Percentiles rank a stretch among this genome's conserved stretches.
Evolutionary conservation across 1,140 invertebrate genomes (phyloP).

Genomic region (Charaxes varanes): DNA sequence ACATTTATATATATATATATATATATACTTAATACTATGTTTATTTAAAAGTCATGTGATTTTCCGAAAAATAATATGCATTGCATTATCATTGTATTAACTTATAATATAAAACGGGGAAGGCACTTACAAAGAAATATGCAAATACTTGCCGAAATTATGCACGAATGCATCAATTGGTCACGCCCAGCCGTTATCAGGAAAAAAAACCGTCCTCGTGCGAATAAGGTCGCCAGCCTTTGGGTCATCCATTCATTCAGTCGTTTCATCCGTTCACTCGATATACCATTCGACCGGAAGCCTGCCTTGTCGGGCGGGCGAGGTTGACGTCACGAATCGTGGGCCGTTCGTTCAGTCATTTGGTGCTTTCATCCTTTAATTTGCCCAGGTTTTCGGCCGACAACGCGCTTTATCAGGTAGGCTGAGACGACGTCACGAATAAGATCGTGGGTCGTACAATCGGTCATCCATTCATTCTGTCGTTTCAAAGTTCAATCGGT

Average conservation of each 20-base stretch:
- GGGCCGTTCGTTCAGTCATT: no score
- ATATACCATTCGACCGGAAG: not conserved
- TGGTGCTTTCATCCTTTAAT: conserved; percentile 47
- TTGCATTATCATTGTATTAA: no score
- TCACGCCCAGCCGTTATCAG: conserved; percentile 6
- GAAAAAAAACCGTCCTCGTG: conserved; percentile 2
- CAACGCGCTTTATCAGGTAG: conserved; percentile 57
- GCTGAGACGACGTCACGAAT: conserved; percentile 39
- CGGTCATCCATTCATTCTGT: no score
- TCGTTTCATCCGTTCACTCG: not conserved
- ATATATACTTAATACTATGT: no score
- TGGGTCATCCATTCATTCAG: not conserved
- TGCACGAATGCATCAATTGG: conserved; percentile 5
- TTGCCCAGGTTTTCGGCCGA: conserved; percentile 57
- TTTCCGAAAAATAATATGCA: no score
- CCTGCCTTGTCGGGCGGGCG: no score
- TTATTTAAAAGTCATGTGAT: no score
- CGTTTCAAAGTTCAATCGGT: conserved; percentile 50
- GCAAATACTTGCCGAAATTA: conserved; percentile 5
- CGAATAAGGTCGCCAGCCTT: not conserved
- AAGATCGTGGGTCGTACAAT: not conserved
- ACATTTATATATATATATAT: no score
- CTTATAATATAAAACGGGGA: no score
- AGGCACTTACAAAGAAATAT: no score
- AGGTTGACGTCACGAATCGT: no score